Base-by-base conservation (phyloP, 1,140 invertebrate species). In the Leptinotarsa defecta region DNA sequence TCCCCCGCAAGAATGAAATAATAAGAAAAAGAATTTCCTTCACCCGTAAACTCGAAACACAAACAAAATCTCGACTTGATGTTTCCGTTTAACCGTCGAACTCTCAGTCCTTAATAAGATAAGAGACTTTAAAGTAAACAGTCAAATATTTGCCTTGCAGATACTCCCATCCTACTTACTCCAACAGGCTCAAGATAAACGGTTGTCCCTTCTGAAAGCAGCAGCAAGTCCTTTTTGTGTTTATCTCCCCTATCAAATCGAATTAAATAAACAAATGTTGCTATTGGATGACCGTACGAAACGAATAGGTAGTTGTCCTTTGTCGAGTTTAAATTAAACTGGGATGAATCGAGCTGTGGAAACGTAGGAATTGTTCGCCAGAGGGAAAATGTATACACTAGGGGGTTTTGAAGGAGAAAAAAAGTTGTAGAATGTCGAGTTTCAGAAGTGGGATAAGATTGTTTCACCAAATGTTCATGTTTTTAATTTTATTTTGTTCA, bases 91-190 rank as follows among this genome's bases (percentile, higher is more conserved):
- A 75, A 70, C 71, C 76, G 76, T 71, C 48, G 52, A 57, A 71
- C 69, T 71, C 48, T 19, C 64, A 71, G 69, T 13, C 52, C 22
- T 48, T 77, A 77, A 77, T 77, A 77, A 77, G 76, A 77, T 77
- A 77, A 77, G 74, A 70, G 74, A 77, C 68, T 77, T 34, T 75
- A 77, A 77, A 77, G 74, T 70, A 77, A 75, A 77, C 67, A 75
- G 69, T 57, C 74, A 75, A 77, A 77, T 74, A 75, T 75, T 75
- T 77, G 71, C 71, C 57, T 71, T 71, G 52, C 65, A 49, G 65
- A 69, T 69, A 43, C 68, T 48, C 13, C 34, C n/a, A 24, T 13
- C 27, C 27, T 52, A 71, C 69, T 71, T 13, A 48, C 19, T 71
- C 69, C 13, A 71, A 8, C 19, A 57, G 69, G 69, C 69, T 57